A percentile compares a stretch with the other conserved stretches of the same genome.
These are phyloP conservation scores for Ameiurus melas DNA, from an alignment of 2,113 vertebrate genomes.

Conservation along the genomic window DNA sequence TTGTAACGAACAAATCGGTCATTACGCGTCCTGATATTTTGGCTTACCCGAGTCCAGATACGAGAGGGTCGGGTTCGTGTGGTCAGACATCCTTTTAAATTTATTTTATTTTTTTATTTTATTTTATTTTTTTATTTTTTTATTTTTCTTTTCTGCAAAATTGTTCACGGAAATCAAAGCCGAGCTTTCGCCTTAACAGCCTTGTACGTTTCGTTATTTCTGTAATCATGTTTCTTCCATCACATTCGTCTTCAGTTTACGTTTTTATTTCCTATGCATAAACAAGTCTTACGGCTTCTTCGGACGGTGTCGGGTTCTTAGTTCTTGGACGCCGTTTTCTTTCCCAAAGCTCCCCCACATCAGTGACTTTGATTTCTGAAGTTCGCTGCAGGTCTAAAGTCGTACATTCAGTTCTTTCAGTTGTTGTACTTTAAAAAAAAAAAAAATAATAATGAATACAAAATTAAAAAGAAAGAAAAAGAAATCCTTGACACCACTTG, in stretches of 20 bases:
- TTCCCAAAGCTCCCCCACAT: conserved; percentile 25
- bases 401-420: conserved; percentile 60
- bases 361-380: conserved; percentile 60
- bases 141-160: conserved; percentile 49
- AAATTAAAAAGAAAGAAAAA: conserved; percentile 43
- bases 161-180: conserved; percentile 62
- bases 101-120: conserved; percentile 32
- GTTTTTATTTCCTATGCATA: conserved; percentile 77
- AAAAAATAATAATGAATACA: too few species aligned
- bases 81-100: not conserved
- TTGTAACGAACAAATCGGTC: not conserved
- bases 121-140: too few species aligned
- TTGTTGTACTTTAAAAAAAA: conserved; percentile 58
- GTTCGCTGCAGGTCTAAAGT: conserved; percentile 52
- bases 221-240: conserved; percentile 63
- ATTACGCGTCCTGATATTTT: not conserved
- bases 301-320: conserved; percentile 30
- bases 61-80: not conserved
- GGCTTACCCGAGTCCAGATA: conserved; percentile 16
- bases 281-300: conserved; percentile 66
- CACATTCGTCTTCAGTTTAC: conserved; percentile 63
- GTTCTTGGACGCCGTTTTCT: conserved; percentile 35
- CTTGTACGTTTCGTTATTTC: conserved; percentile 63
- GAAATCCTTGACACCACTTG: conserved; percentile 60
- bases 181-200: conserved; percentile 73